Conservation (phyloP, 1,140 invertebrate genomes). For the Onthophagus taurus region DNA sequence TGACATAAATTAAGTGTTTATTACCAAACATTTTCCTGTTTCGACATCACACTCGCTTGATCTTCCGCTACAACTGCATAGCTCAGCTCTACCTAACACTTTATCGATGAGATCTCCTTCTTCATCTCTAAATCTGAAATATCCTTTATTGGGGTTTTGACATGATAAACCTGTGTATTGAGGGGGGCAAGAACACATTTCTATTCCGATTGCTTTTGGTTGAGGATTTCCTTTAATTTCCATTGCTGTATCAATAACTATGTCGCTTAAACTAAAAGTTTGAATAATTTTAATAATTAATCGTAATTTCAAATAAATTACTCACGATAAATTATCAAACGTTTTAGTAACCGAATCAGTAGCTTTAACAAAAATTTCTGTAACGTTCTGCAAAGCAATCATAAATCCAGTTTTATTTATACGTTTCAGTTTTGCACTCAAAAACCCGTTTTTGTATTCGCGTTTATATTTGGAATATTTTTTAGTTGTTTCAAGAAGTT, state of each 20-base stretch:
- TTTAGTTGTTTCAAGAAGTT: conserved; percentile 7
- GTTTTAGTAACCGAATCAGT: conserved; percentile 60
- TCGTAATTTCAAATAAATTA: conserved; percentile 48
- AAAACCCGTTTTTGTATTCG: no score
- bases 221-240: conserved; percentile 49
- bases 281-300: conserved; percentile 9
- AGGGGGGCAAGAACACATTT: conserved; percentile 76
- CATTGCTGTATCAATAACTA: conserved; percentile 60
- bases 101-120: conserved; percentile 45
- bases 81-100: conserved; percentile 68
- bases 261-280: conserved; percentile 16
- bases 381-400: conserved; percentile 79
- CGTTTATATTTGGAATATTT: no score
- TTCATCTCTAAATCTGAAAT: conserved; percentile 49
- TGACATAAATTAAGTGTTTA: background rate
- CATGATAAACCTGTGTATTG: conserved; percentile 75
- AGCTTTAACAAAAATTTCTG: conserved; percentile 68
- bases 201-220: conserved; percentile 69
- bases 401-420: conserved; percentile 50
- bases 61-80: conserved; percentile 75
- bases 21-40: conserved; percentile 76
- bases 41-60: conserved; percentile 71
- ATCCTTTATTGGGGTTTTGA: conserved; percentile 80
- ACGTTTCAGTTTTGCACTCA: background rate
- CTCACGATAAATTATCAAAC: conserved; percentile 33